Evolutionary conservation across 2,797 vertebrate species (phyloP).

Genomic region (Discoglossus pictus): DNA sequence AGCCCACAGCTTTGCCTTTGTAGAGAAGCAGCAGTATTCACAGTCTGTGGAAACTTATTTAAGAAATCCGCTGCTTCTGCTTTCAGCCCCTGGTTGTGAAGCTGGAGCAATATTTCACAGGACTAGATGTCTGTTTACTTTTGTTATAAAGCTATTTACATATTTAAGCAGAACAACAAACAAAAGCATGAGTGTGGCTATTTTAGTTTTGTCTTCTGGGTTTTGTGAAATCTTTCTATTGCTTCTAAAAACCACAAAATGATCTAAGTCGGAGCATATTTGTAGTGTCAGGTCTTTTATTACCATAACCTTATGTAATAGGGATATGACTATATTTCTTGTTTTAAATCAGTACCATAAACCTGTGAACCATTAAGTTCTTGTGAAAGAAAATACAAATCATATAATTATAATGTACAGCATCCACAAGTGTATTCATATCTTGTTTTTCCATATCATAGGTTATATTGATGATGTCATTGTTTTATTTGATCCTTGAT

Average conservation of each 20-base stretch:
- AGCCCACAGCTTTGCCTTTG: slow-evolving; percentile 58
- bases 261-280: background rate
- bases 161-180: slow-evolving; percentile 25
- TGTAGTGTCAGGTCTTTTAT: slow-evolving; percentile 5
- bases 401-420: no score
- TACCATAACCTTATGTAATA: background rate
- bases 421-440: no score
- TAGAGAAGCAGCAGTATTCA: slow-evolving; percentile 26
- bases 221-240: slow-evolving; percentile 8
- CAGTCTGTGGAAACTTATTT: slow-evolving; percentile 53
- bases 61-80: slow-evolving; percentile 38
- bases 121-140: slow-evolving; percentile 30
- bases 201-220: slow-evolving; percentile 13
- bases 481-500: no score
- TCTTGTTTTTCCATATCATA: no score
- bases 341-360: no score
- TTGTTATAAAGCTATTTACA: slow-evolving; percentile 36
- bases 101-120: slow-evolving; percentile 30
- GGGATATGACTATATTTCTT: background rate
- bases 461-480: no score
- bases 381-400: no score
- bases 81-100: background rate
- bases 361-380: no score
- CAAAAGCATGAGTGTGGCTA: slow-evolving; percentile 1
- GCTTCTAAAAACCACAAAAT: background rate